These are phyloP conservation scores for Aethes cnicana DNA, from an alignment of 2,888 invertebrate species.

Conservation along the genomic window DNA sequence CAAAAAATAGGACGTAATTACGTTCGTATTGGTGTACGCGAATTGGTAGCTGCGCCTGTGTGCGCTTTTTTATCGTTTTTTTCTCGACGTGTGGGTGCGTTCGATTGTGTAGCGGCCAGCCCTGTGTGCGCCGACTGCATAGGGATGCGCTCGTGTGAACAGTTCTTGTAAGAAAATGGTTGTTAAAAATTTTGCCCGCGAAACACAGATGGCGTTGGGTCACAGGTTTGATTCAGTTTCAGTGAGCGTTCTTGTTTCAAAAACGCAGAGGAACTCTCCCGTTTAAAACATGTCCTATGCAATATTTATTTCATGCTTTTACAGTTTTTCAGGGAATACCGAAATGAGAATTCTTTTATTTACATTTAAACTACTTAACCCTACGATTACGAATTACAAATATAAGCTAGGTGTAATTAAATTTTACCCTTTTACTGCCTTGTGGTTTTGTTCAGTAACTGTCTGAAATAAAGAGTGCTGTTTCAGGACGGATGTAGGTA, in stretches of 20 bases:
- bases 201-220: conserved; percentile 77
- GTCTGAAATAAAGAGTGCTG: no score
- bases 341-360: no score
- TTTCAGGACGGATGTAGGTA: no score
- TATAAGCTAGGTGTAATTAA: no score
- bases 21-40: conserved; percentile 37
- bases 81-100: conserved; percentile 78
- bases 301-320: no score
- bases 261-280: not conserved
- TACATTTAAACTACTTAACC: no score
- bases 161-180: conserved; percentile 81
- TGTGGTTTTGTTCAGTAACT: no score
- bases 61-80: conserved; percentile 80
- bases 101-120: conserved; percentile 64
- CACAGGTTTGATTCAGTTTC: conserved; percentile 60
- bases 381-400: no score
- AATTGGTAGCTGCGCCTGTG: conserved; percentile 53
- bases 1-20: conserved; percentile 45
- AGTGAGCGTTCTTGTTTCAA: conserved; percentile 34
- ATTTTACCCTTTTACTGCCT: no score
- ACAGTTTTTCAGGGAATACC: no score
- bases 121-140: conserved; percentile 52
- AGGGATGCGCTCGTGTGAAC: conserved; percentile 51
- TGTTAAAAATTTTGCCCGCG: conserved; percentile 77
- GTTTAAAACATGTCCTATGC: no score